Percentiles rank a stretch among this genome's conserved stretches.
phyloP scores from a whole-genome alignment of 1,140 invertebrate genomes.

The Adelges cooleyi region DNA sequence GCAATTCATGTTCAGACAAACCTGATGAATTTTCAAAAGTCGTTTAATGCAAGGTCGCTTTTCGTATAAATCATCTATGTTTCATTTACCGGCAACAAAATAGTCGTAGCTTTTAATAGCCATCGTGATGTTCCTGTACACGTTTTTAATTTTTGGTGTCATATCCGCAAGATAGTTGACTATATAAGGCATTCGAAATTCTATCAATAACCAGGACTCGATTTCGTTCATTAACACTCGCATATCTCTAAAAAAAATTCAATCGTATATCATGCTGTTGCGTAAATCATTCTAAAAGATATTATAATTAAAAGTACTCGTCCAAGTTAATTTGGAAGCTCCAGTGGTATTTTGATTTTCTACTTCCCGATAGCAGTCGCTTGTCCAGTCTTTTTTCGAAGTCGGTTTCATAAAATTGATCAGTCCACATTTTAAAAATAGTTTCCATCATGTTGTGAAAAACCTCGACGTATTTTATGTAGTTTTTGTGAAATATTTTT shows the following conservation, averaged over 20 bases:
- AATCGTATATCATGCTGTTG: background rate
- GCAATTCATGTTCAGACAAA: background rate
- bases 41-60: background rate
- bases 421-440: background rate
- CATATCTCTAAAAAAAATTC: background rate
- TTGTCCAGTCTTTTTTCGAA: background rate
- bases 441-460: background rate
- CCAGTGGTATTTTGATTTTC: background rate
- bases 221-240: background rate
- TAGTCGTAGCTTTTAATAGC: background rate
- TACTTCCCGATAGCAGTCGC: background rate
- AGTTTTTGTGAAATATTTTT: background rate
- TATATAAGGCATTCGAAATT: background rate
- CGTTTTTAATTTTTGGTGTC: background rate
- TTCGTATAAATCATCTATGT: background rate
- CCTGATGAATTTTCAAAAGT: background rate
- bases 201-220: background rate
- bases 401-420: background rate
- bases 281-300: background rate
- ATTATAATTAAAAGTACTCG: background rate
- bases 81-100: background rate
- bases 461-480: background rate
- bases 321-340: background rate
- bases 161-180: background rate
- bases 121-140: background rate